phyloP scores from a whole-genome alignment of 2,113 vertebrate genomes.

The Tyrannus savana region DNA sequence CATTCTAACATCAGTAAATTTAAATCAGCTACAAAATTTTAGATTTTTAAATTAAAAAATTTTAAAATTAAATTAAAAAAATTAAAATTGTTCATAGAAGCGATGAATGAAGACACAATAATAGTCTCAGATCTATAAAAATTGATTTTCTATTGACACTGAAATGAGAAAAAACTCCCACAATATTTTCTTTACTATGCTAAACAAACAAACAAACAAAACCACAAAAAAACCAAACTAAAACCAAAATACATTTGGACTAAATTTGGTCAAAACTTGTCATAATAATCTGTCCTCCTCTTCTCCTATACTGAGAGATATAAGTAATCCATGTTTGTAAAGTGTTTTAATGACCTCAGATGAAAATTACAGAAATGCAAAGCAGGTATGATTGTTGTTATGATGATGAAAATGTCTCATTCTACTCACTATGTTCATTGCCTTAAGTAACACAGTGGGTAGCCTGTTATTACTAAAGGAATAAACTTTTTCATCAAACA shows the following conservation, averaged over 20 bases:
- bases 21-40: not conserved
- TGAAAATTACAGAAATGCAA: constrained; percentile 22
- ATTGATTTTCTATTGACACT: not conserved
- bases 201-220: not conserved
- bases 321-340: not conserved
- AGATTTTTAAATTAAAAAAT: not conserved
- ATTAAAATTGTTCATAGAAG: not conserved
- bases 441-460: constrained; percentile 65
- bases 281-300: not conserved
- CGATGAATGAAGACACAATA: not conserved
- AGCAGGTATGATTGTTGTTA: constrained; percentile 31
- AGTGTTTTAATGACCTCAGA: not conserved
- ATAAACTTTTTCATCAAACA: constrained; percentile 78
- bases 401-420: constrained; percentile 36
- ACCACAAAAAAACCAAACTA: not conserved
- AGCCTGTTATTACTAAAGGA: constrained; percentile 73
- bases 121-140: not conserved
- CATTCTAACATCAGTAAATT: not conserved
- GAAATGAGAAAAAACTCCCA: not conserved
- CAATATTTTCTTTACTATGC: not conserved
- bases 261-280: not conserved
- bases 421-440: constrained; percentile 15
- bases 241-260: not conserved
- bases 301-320: not conserved
- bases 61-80: not conserved